These are phyloP conservation scores for Thelohanellus kitauei DNA, from an alignment of 30 jellyfish, hydroid and myxozoan species.

Conservation along the genomic window DNA sequence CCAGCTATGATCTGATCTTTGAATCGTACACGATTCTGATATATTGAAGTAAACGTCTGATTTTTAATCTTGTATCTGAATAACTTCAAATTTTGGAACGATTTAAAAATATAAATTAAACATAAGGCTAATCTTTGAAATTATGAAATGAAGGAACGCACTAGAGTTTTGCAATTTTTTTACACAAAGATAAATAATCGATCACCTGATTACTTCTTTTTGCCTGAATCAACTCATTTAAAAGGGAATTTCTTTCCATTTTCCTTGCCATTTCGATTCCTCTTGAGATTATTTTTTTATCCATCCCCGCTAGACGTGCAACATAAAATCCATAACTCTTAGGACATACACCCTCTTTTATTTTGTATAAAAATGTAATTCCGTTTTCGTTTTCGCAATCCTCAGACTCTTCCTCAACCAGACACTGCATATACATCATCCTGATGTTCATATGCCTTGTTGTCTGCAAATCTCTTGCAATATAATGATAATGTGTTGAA, in stretches of 20 bases:
- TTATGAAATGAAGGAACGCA: no score
- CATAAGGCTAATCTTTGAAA: no score
- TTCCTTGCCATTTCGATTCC: background rate
- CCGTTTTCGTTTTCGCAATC: slow-evolving; percentile 1
- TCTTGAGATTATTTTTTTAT: background rate
- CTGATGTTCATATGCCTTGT: background rate
- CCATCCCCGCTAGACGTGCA: slow-evolving; percentile 26
- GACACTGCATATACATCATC: background rate
- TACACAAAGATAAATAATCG: no score
- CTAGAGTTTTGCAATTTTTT: no score
- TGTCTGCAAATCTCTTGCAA: background rate
- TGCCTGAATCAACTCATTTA: no score
- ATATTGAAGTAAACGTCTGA: no score
- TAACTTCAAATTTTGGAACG: no score
- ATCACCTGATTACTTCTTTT: no score
- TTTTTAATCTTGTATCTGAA: no score
- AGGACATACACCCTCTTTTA: slow-evolving; percentile 5
- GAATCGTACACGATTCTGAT: no score
- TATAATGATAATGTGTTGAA: slow-evolving; percentile 12
- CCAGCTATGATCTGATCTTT: no score
- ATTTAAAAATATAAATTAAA: no score
- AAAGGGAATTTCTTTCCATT: background rate
- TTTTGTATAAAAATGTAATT: background rate
- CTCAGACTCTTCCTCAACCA: background rate
- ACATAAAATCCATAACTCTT: slow-evolving; percentile 26